These are phyloP conservation scores for Nomada ferruginata DNA, from an alignment of 2,888 invertebrate species.

Conservation along the genomic window DNA sequence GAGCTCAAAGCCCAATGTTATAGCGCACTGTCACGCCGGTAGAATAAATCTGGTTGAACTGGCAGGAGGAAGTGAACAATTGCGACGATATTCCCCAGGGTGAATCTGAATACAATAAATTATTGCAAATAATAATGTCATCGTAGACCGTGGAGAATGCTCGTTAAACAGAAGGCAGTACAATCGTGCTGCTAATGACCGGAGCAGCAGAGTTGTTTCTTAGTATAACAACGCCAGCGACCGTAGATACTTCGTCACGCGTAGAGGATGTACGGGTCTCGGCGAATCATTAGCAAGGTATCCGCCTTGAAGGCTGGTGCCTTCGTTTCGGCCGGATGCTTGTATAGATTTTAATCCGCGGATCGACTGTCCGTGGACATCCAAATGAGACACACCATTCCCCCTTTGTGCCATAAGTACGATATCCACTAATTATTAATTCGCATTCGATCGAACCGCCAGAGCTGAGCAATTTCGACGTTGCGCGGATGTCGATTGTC, in stretches of 20 bases:
- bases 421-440: background rate
- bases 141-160: constrained; percentile 56
- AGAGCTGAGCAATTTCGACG: background rate
- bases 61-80: constrained; percentile 6
- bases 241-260: constrained; percentile 70
- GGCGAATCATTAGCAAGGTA: constrained; percentile 72
- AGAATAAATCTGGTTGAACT: too few relatives aligned
- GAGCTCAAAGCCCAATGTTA: too few relatives aligned
- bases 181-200: constrained; percentile 71
- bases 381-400: background rate
- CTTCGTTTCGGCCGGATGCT: constrained; percentile 48
- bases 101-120: constrained; percentile 59
- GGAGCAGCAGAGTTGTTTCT: constrained; percentile 65
- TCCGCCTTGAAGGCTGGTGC: constrained; percentile 58
- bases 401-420: background rate
- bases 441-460: background rate
- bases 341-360: constrained; percentile 49
- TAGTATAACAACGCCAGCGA: constrained; percentile 68
- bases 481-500: background rate
- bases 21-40: background rate
- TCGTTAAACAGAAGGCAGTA: constrained; percentile 79
- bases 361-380: constrained; percentile 24
- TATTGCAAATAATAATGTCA: constrained; percentile 67
- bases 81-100: constrained; percentile 27
- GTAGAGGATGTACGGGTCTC: constrained; percentile 64